Evolutionary conservation across 2,888 invertebrate genomes (phyloP).

Genomic region (Hydriomena furcata): DNA sequence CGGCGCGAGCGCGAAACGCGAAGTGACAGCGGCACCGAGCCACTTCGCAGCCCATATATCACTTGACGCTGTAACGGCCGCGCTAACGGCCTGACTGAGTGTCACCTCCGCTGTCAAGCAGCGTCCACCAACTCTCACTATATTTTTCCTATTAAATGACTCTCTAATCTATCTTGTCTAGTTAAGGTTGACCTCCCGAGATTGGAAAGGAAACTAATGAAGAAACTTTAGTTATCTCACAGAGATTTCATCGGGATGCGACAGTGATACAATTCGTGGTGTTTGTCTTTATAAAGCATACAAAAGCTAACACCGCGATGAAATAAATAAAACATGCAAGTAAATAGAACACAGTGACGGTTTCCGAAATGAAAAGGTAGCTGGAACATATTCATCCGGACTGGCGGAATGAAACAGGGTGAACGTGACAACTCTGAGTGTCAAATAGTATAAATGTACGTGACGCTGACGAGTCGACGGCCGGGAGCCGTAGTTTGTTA

Average conservation of each 20-base stretch:
- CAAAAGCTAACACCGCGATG: neutral
- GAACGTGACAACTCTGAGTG: constrained; percentile 39
- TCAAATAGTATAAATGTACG: constrained; percentile 43
- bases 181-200: constrained; percentile 28
- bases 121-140: constrained; percentile 53
- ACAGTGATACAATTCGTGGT: neutral
- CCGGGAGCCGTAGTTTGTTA: constrained; percentile 34
- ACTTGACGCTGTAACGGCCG: constrained; percentile 73
- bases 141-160: constrained; percentile 54
- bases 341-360: constrained; percentile 15
- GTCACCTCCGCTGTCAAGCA: constrained; percentile 69
- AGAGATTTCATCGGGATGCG: neutral
- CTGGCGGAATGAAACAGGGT: constrained; percentile 19
- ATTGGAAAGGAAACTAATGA: constrained; percentile 2
- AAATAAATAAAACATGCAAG: constrained; percentile 20
- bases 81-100: constrained; percentile 70
- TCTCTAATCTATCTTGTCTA: constrained; percentile 48
- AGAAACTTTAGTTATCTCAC: constrained; percentile 2
- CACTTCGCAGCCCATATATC: constrained; percentile 82
- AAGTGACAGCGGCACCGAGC: constrained; percentile 79
- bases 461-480: constrained; percentile 37
- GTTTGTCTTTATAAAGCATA: neutral
- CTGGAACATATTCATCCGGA: constrained; percentile 23
- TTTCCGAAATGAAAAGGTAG: constrained; percentile 22
- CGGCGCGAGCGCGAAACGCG: constrained; percentile 66